Evolutionary conservation across 2,888 invertebrate species (phyloP).

Genomic region (Diaprepes abbreviatus): DNA sequence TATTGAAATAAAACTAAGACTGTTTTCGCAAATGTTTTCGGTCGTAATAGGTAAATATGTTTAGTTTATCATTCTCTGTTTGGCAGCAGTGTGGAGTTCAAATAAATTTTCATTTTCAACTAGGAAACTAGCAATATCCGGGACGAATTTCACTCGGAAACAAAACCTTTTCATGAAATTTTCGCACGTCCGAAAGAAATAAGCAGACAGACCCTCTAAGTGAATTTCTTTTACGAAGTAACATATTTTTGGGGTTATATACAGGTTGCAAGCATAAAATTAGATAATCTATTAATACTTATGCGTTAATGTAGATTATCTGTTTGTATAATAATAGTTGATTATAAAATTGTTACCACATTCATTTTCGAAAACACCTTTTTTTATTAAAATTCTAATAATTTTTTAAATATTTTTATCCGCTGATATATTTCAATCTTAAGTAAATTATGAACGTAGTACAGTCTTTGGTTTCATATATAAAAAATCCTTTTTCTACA

Average conservation of each 20-base stretch:
- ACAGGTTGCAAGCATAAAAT: neutral
- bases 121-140: conserved; percentile 16
- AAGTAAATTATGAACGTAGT: too few species aligned
- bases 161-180: conserved; percentile 23
- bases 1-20: too few species aligned
- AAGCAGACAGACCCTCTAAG: conserved; percentile 11
- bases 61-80: conserved; percentile 19
- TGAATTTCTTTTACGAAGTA: conserved; percentile 3
- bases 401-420: too few species aligned
- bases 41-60: neutral
- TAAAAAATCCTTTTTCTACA: too few species aligned
- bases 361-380: too few species aligned
- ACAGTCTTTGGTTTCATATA: too few species aligned
- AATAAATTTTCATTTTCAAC: conserved; percentile 28
- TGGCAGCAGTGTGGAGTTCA: conserved; percentile 10
- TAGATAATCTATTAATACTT: too few species aligned
- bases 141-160: conserved; percentile 9
- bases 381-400: too few species aligned
- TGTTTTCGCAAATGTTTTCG: neutral
- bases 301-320: too few species aligned
- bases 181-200: conserved; percentile 20
- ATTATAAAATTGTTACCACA: too few species aligned
- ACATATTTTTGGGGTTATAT: neutral
- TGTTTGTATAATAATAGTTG: too few species aligned
- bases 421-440: too few species aligned